phyloP scores from a whole-genome alignment of 2,888 invertebrate genomes.

The Nephrocerus scutellatus region DNA sequence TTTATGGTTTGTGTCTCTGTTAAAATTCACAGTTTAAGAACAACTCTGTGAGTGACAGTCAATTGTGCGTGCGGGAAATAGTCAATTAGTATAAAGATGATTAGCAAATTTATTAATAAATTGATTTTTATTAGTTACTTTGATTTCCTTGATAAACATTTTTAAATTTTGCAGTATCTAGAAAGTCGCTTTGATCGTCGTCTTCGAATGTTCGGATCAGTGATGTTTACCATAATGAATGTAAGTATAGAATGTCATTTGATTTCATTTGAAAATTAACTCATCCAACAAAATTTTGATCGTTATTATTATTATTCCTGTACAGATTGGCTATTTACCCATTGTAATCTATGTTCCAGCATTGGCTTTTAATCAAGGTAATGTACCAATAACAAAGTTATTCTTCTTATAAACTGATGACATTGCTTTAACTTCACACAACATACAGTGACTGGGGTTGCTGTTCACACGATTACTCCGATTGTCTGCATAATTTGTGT shows the following conservation, averaged over 20 bases:
- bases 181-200: conserved; percentile 65
- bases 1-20: no score
- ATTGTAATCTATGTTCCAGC: conserved; percentile 76
- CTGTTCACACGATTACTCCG: conserved; percentile 74
- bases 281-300: no score
- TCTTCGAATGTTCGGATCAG: conserved; percentile 64
- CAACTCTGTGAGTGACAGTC: no score
- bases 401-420: no score
- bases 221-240: conserved; percentile 64
- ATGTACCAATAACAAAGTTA: conserved; percentile 6
- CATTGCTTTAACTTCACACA: no score
- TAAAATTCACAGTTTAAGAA: no score
- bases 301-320: conserved; percentile 20
- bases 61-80: no score
- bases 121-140: background rate
- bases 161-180: conserved; percentile 56
- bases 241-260: conserved; percentile 55
- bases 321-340: conserved; percentile 69
- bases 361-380: conserved; percentile 73
- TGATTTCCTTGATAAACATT: conserved; percentile 2
- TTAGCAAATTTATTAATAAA: background rate
- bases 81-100: no score
- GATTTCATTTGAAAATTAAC: no score
- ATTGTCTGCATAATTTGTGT: conserved; percentile 79
- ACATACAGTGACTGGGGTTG: conserved; percentile 76